Base-by-base conservation (phyloP, 2,888 invertebrate species). In the Pachycephus smyrnensis region DNA sequence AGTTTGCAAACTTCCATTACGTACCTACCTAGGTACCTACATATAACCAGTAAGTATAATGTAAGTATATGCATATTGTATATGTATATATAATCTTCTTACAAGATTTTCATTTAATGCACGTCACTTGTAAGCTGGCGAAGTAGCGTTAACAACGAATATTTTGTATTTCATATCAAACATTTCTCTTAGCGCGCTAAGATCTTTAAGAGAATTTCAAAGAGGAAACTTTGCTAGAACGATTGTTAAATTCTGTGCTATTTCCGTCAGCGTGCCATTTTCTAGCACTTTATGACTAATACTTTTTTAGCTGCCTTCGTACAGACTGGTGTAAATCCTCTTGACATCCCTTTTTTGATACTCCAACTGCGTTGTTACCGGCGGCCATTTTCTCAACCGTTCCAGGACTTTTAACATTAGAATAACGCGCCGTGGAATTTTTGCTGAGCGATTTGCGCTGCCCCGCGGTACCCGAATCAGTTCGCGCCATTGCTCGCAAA, bases 401-500 rank as follows among this genome's bases (percentile, higher is more conserved):
- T 55, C 23, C 55, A 55, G 15, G 77, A 74, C 74, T 76, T 80
- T 77, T 73, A 75, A 76, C 80, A 79, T 75, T 75, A 76, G 76
- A 80, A 77, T 74, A 81, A 80, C 75, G 80, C 80, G 80, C 80
- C 80, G 79, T 78, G 81, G 79, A 79, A 84, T 85, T 86, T 86
- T 80, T 83, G 80, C 85, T 79, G 84, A 83, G 78, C 85, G 85
- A 85, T 86, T 82, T 79, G 83, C 81, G 77, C 78, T 73, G 55
- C 37, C 78, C 36, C 76, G 69, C 68, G 30, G 74, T 68, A 32
- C 69, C 33, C 83, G 77, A 81, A 79, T 79, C 78, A 81, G 76
- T 80, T 81, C 86, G 84, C 82, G 80, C 82, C 83, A 84, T 86
- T 86, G 84, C 82, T 79, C 78, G 79, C 73, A 75, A 81, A 85